Percentiles rank a stretch among this genome's conserved stretches.
Conservation (phyloP, 2,113 vertebrate genomes). For the Coryphaenoides rupestris region DNA sequence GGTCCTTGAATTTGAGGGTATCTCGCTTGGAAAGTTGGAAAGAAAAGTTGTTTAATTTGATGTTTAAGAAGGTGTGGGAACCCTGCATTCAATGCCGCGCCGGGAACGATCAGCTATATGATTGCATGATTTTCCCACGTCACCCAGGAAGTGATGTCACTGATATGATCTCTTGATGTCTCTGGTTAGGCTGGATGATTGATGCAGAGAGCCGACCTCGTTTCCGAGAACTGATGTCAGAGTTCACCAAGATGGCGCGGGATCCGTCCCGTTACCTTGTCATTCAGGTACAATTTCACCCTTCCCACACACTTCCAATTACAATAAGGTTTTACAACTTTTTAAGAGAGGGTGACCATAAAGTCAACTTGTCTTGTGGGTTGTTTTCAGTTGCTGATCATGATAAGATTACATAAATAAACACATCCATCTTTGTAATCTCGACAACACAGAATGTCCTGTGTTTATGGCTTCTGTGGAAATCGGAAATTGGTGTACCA, state of each 20-base stretch:
- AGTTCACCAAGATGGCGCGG: constrained; percentile 97
- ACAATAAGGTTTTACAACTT: neutral
- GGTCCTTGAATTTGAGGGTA: too few species aligned
- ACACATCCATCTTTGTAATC: neutral
- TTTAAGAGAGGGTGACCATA: too few species aligned
- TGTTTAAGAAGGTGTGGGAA: too few species aligned
- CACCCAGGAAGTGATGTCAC: neutral
- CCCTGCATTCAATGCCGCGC: too few species aligned
- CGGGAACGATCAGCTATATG: too few species aligned
- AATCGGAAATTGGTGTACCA: too few species aligned
- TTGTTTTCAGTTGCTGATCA: neutral
- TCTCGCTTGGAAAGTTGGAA: too few species aligned
- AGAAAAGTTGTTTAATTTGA: too few species aligned
- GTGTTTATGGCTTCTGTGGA: too few species aligned
- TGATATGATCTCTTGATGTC: neutral
- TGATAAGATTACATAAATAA: neutral
- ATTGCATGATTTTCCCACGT: neutral
- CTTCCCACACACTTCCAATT: neutral
- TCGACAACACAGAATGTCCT: too few species aligned
- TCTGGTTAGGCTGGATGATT: constrained; percentile 92
- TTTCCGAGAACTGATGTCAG: constrained; percentile 88
- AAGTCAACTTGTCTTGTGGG: too few species aligned
- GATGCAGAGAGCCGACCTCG: constrained; percentile 94
- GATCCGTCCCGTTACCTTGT: constrained; percentile 94
- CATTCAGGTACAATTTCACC: constrained; percentile 82